phyloP scores from a whole-genome alignment of 2,113 vertebrate species.

The Pterocles burchelli region DNA sequence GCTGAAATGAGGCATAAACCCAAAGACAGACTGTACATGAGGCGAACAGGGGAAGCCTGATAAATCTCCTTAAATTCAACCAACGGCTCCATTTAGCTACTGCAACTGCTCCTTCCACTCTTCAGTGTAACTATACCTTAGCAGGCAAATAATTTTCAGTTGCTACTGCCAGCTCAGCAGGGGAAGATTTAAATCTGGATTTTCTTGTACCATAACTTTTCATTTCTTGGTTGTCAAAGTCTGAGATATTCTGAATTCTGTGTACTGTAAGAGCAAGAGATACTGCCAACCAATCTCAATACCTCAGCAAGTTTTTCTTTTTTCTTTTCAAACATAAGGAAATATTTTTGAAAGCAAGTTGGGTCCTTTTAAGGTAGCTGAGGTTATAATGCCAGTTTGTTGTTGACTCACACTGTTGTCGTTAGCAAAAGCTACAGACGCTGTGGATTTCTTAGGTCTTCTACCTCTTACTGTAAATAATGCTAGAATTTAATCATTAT shows the following conservation, averaged over 20 bases:
- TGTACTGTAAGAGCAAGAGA: background rate
- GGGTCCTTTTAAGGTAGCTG: background rate
- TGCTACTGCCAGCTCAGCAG: conserved; percentile 52
- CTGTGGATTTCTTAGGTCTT: background rate
- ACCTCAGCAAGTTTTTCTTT: background rate
- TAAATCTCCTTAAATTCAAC: background rate
- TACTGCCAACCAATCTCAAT: background rate
- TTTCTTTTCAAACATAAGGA: background rate
- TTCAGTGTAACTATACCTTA: background rate
- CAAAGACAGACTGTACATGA: background rate
- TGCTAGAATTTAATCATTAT: background rate
- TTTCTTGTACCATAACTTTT: conserved; percentile 51
- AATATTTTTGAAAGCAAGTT: background rate
- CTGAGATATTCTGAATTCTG: conserved; percentile 10
- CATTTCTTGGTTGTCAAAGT: conserved; percentile 54
- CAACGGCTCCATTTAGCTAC: background rate
- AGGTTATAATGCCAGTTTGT: background rate
- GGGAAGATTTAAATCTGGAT: conserved; percentile 56
- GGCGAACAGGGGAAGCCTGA: background rate
- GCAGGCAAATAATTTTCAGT: conserved; percentile 13
- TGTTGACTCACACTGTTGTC: background rate
- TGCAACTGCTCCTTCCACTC: background rate
- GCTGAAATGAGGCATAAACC: background rate
- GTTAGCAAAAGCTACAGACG: background rate
- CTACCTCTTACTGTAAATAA: background rate